Base-by-base conservation (phyloP, 1,140 invertebrate species). In the Lasioglossum baleicum region DNA sequence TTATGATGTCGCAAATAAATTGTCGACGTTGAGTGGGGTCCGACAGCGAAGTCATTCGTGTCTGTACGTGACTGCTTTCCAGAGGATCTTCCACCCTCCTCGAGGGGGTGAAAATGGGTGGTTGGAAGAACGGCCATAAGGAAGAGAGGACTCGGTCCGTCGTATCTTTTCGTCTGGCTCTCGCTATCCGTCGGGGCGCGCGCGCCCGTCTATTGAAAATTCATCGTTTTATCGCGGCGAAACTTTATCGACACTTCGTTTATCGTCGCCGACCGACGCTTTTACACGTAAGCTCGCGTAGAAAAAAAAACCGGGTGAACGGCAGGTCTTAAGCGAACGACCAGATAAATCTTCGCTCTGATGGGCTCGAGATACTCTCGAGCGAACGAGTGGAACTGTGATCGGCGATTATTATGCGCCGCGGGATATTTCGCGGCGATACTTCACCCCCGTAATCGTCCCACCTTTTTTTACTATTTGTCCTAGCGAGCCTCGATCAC, bases 1-100 rank as follows among this genome's bases (percentile, higher is more conserved):
- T 88, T 86, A 84, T 83, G 83, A 58, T 71, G 84, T 87, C 82
- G 78, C 87, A 86, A 90, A 89, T 90, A 89, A 90, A 90, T 90
- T 89, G 88, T 88, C 77, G 58, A 81, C 82, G 80, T 88, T 65
- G 86, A 89, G 83, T 83, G 83, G 85, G 83, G 81, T 74, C 77
- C 67, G 74, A 76, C 73, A 74, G 84, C 40, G 68, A 72, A 85
- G 84, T 86, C 87, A 87, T 90, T 89, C 87, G 84, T 89, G 83
- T 73, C 72, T 67, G 78, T 89, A 89, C 88, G 89, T 90, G 89
- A 87, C 88, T 78, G 81, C 81, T 85, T 90, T 91, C 75, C 85
- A 68, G 35, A 35, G 82, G 87, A 88, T 88, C 70, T 72, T 69
- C 53, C 69, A 64, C 65, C 70, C 7, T n/a, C 56, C 61, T 70